Conservation (phyloP, 1,140 invertebrate species). For the Drosophila tristis region DNA sequence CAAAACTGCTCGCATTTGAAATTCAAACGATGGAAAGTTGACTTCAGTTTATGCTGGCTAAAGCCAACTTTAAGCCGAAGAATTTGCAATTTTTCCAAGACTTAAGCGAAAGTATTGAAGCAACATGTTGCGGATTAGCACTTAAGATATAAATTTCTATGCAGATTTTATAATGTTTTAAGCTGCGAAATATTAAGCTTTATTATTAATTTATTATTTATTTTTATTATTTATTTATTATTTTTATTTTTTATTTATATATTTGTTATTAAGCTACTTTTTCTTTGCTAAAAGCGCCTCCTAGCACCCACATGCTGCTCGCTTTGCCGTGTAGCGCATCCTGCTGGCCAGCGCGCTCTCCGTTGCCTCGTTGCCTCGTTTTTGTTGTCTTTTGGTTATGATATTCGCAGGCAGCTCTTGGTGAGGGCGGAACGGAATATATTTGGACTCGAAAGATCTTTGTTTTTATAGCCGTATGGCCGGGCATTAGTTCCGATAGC, state of each 20-base stretch:
- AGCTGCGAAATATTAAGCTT: no score
- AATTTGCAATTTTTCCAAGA: no score
- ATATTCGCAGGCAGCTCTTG: constrained; percentile 43
- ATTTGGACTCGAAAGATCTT: constrained; percentile 43
- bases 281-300: no score
- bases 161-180: no score
- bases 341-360: constrained; percentile 10
- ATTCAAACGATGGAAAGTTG: constrained; percentile 40
- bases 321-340: background rate
- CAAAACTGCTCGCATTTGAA: constrained; percentile 50
- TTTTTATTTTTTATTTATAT: no score
- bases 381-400: constrained; percentile 23
- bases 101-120: no score
- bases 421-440: constrained; percentile 68
- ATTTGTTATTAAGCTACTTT: no score
- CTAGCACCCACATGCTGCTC: background rate
- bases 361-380: constrained; percentile 1
- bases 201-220: no score
- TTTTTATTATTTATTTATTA: no score
- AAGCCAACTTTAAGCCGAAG: background rate
- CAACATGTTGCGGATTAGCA: no score
- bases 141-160: no score
- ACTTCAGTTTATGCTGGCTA: no score
- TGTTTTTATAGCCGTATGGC: constrained; percentile 35
- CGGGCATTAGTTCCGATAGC: constrained; percentile 69